A percentile compares a stretch with the other conserved stretches of the same genome.
Evolutionary conservation across 2,113 vertebrate genomes (phyloP).

Genomic region (Megaceryle torquata): DNA sequence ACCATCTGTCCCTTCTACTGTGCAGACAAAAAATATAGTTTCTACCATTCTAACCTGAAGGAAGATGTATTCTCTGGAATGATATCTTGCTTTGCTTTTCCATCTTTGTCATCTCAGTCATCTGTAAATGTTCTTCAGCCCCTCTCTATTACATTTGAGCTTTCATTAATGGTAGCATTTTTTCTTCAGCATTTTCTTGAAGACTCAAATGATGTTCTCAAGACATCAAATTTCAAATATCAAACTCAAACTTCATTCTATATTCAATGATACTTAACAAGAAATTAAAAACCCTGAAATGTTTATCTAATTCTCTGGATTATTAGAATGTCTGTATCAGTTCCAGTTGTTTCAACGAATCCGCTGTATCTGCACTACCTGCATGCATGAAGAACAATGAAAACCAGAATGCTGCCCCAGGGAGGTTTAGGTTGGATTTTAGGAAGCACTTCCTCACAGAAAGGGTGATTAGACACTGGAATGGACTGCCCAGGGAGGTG

Average conservation of each 20-base stretch:
- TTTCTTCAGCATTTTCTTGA: not conserved
- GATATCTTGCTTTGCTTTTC: not conserved
- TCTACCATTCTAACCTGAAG: not conserved
- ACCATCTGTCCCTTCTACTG: not conserved
- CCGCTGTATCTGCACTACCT: not conserved
- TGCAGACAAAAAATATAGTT: not conserved
- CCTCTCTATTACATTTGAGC: not conserved
- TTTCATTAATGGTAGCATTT: not conserved
- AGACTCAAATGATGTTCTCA: not conserved
- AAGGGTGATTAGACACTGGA: no score
- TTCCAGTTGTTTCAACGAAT: not conserved
- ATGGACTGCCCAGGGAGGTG: no score
- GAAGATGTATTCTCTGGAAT: not conserved
- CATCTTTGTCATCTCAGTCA: not conserved
- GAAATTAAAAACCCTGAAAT: not conserved
- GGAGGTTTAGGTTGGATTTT: no score
- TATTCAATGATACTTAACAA: not conserved
- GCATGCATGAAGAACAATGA: not conserved
- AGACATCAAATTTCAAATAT: no score
- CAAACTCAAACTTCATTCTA: not conserved
- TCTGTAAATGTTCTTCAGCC: not conserved
- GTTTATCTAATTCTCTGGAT: not conserved
- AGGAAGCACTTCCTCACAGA: no score
- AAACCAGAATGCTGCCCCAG: not conserved
- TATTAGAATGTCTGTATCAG: not conserved